Percentiles rank a stretch among this genome's conserved stretches.
Evolutionary conservation across 2,113 vertebrate genomes (phyloP).

Genomic region (Taurulus bubalis): DNA sequence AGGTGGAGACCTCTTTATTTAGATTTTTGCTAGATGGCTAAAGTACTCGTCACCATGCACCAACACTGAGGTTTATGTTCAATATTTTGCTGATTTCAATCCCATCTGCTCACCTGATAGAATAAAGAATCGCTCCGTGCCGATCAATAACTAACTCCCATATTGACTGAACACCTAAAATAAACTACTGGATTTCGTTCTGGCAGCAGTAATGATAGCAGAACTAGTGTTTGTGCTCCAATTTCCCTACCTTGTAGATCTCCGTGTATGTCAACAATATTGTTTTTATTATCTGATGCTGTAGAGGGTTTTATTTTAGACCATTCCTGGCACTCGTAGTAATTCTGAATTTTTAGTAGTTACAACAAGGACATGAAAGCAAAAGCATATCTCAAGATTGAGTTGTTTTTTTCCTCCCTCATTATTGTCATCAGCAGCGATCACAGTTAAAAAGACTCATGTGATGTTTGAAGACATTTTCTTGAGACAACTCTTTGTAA

Average conservation of each 20-base stretch:
- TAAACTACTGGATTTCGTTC: not conserved
- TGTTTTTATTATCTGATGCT: conserved; percentile 4
- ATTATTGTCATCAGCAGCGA: not conserved
- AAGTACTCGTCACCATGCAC: not conserved
- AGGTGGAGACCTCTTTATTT: not conserved
- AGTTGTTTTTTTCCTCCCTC: not conserved
- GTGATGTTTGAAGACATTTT: not conserved
- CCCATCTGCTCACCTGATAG: not conserved
- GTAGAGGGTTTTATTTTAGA: conserved; percentile 30
- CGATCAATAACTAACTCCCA: conserved; percentile 11
- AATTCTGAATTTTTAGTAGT: conserved; percentile 27
- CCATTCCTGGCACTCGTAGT: conserved; percentile 16
- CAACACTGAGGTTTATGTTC: not conserved
- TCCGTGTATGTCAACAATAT: conserved; percentile 1
- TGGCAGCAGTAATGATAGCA: not conserved
- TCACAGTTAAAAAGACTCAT: not conserved
- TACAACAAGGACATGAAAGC: conserved; percentile 32
- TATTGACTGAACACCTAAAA: conserved; percentile 1
- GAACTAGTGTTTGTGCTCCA: not conserved
- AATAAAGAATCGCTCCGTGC: not conserved
- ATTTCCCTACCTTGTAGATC: conserved; percentile 26
- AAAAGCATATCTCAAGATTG: conserved; percentile 1
- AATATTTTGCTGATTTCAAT: not conserved
- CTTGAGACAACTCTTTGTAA: too few relatives aligned
- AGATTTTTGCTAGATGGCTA: not conserved